These are phyloP conservation scores for Drosophila mimica DNA, from an alignment of 2,888 invertebrate species.

Conservation along the genomic window DNA sequence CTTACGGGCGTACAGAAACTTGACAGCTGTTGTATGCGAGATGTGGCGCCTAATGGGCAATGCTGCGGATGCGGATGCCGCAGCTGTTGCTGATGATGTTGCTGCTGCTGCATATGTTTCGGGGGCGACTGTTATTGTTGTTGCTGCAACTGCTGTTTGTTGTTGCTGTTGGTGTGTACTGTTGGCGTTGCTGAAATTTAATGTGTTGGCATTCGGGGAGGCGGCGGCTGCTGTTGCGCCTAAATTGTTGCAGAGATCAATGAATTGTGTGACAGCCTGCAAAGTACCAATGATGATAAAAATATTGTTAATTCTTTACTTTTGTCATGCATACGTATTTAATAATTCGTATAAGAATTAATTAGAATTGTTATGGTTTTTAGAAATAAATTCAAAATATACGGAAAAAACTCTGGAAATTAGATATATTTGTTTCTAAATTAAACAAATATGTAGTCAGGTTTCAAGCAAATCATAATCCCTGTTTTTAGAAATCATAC, in stretches of 20 bases:
- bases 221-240: conserved; percentile 58
- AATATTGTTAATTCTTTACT: background rate
- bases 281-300: conserved; percentile 10
- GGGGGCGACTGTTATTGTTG: conserved; percentile 12
- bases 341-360: background rate
- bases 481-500: background rate
- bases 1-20: conserved; percentile 96
- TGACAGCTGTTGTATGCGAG: conserved; percentile 94
- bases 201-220: conserved; percentile 58
- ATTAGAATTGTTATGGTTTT: background rate
- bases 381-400: background rate
- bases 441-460: background rate
- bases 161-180: conserved; percentile 11
- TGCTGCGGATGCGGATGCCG: background rate
- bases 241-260: conserved; percentile 85
- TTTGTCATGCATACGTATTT: background rate
- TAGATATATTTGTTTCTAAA: background rate
- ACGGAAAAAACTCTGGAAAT: too few relatives aligned
- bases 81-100: background rate
- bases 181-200: conserved; percentile 37
- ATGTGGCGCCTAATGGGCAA: conserved; percentile 76
- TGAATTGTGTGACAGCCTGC: conserved; percentile 85
- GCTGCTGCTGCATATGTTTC: conserved; percentile 33
- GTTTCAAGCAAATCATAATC: background rate
- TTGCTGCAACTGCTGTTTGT: conserved; percentile 10